phyloP scores from a whole-genome alignment of 2,888 invertebrate genomes.

The Phlogophora meticulosa region DNA sequence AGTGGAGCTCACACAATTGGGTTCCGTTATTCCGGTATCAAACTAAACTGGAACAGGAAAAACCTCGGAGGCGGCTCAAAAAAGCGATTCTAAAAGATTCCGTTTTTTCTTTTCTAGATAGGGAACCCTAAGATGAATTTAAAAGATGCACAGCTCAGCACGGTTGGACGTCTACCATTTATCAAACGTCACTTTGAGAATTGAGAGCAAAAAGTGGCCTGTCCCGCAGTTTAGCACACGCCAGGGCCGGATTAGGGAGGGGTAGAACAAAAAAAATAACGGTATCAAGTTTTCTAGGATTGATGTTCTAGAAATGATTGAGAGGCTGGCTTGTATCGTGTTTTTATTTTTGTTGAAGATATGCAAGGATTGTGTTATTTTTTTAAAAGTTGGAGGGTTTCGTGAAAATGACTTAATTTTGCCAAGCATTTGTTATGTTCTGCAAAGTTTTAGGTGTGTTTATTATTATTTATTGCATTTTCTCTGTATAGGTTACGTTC shows the following conservation, averaged over 20 bases:
- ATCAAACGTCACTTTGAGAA: conserved; percentile 71
- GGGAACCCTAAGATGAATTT: conserved; percentile 60
- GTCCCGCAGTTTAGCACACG: conserved; percentile 46
- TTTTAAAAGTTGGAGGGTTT: neutral
- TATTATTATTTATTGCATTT: no score
- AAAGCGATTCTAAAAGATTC: neutral
- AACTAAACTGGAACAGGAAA: neutral
- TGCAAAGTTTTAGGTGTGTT: no score
- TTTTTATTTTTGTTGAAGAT: neutral
- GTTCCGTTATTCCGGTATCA: neutral
- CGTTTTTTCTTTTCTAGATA: neutral
- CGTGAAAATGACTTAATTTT: neutral
- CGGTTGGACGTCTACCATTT: conserved; percentile 66
- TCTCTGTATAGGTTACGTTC: no score
- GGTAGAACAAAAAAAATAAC: conserved; percentile 10
- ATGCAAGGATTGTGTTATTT: neutral
- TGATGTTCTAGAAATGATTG: conserved; percentile 9
- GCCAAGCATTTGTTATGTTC: no score
- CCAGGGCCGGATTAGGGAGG: conserved; percentile 53
- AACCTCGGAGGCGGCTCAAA: neutral
- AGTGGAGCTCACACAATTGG: neutral
- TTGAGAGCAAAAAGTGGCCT: conserved; percentile 64
- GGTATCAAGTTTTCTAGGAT: conserved; percentile 36
- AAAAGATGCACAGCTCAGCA: conserved; percentile 72
- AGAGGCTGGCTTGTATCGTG: neutral